Base-by-base conservation (phyloP, 2,888 invertebrate genomes). In the Malthinus flaveolus region DNA sequence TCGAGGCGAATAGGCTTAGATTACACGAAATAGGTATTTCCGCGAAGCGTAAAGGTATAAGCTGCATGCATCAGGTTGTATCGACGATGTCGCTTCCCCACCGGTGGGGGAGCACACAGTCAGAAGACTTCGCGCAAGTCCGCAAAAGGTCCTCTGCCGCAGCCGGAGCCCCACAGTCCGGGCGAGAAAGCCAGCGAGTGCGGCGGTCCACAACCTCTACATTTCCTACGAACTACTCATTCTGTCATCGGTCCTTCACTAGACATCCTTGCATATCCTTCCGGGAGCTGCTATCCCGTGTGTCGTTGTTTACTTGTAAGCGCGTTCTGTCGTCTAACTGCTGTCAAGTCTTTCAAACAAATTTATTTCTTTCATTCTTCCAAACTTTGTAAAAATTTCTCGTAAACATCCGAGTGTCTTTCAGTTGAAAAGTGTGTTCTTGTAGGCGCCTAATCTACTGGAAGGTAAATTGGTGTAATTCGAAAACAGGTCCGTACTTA, bases 121-220 rank as follows among this genome's bases (percentile, higher is more conserved):
- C 51, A 36, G 47, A 52, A 59, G 58, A 59, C 54, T 59, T 63
- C 59, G 62, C 67, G 65, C 64, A 59, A 49, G 64, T 60, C 62
- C 55, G 66, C 75, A 12, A 64, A 59, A 65, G 66, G 62, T 57
- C 65, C 58, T 61, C 62, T 66, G 78, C 70, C 73, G 44, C 77
- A 80, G 65, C 81, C 81, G 67, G 77, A 78, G 62, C 78, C 79
- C 65, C 79, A 82, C 66, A 80, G 83, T 68, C 82, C 83, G 76
- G 84, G 75, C 80, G 84, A 68, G 81, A 80, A 66, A 83, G 80
- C 75, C 82, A 82, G 65, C 76, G 81, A 81, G 82, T 85, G 75
- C 85, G 84, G 85, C 78, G 84, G 71, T 84, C 84, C 73, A 73
- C 72, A 71, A 23, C 72, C 73, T 76, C 73, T 73, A 75, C 73